Conservation (phyloP, 2,797 vertebrate species). For the Manis crassicaudata region DNA sequence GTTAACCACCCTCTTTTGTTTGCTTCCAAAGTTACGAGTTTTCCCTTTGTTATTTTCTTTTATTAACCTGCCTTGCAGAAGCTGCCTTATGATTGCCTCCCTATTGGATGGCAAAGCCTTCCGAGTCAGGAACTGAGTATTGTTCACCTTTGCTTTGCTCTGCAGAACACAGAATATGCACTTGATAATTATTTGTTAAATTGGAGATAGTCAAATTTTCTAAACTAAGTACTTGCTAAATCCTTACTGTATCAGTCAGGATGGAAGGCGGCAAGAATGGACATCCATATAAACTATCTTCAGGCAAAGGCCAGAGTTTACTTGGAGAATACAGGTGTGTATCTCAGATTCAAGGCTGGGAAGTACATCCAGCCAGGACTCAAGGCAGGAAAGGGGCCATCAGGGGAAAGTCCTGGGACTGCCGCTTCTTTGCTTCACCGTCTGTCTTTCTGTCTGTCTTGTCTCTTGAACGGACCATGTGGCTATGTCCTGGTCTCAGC, state of each 20-base stretch:
- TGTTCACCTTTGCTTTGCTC: neutral
- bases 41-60: neutral
- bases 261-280: neutral
- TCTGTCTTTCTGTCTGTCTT: neutral
- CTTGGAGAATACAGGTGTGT: neutral
- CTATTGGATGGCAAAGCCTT: neutral
- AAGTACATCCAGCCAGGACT: neutral
- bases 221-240: neutral
- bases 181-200: constrained; percentile 30
- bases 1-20: neutral
- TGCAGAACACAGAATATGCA: neutral
- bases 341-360: neutral
- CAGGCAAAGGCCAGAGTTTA: neutral
- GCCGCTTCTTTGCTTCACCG: fast-evolving
- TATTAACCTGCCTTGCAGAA: neutral
- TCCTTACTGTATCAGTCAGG: neutral
- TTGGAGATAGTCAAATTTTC: neutral
- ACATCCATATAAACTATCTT: neutral
- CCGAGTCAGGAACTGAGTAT: neutral
- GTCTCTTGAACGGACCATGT: too few relatives aligned
- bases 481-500: neutral
- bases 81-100: neutral
- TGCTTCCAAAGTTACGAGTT: fast-evolving
- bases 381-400: fast-evolving
- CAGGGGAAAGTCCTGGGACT: neutral